A percentile compares a stretch with the other conserved stretches of the same genome.
Conservation (phyloP, 2,888 invertebrate genomes). For the Cotesia congregata region DNA sequence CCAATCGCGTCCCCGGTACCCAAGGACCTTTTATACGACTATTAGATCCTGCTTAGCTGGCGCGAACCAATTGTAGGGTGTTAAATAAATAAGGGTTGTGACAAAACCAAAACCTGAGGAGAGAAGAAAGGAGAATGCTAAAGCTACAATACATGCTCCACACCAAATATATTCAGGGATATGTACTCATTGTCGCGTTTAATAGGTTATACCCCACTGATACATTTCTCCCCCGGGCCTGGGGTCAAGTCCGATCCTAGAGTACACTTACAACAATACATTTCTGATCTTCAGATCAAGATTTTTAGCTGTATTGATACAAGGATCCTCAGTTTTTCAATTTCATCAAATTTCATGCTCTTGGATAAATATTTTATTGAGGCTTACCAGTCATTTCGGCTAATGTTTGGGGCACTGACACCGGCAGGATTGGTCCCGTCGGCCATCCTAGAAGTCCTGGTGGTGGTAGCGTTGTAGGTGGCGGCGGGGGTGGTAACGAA, state of each 20-base stretch:
- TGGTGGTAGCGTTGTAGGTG: conserved; percentile 55
- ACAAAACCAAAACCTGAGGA: neutral
- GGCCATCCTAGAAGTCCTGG: conserved; percentile 55
- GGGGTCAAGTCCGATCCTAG: neutral
- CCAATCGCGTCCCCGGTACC: conserved; percentile 58
- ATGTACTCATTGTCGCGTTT: conserved; percentile 10
- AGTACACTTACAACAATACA: neutral
- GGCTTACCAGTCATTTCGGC: conserved; percentile 67
- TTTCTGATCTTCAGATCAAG: neutral
- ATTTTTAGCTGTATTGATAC: neutral
- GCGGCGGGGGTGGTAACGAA: conserved; percentile 59
- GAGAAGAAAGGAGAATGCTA: neutral
- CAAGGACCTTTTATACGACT: conserved; percentile 66
- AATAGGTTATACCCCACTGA: conserved; percentile 29
- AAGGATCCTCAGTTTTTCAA: neutral
- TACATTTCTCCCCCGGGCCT: conserved; percentile 8
- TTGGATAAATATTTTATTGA: neutral
- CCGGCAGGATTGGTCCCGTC: conserved; percentile 52
- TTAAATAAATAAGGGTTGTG: conserved; percentile 68
- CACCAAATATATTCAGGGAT: neutral
- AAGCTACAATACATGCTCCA: neutral
- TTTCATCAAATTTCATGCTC: neutral
- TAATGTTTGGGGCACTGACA: conserved; percentile 61
- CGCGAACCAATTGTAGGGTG: conserved; percentile 68
- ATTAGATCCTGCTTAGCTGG: conserved; percentile 69